Evolutionary conservation across 1,140 invertebrate species (phyloP).

Genomic region (Aporrectodea caliginosa): DNA sequence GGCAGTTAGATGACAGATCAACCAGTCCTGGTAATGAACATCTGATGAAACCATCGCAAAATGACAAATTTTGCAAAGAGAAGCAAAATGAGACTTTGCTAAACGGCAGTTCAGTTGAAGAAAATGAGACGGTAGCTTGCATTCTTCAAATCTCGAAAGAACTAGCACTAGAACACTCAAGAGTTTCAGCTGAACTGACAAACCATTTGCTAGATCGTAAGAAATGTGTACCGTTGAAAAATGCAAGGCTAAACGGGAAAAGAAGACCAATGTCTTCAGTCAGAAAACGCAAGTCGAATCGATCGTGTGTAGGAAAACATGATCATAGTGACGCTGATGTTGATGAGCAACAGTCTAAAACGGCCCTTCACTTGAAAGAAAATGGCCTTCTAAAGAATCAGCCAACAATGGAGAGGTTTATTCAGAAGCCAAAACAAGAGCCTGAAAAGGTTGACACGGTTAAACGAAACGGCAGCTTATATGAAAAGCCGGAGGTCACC

Average conservation of each 20-base stretch:
- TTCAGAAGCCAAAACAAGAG: background rate
- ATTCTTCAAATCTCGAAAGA: too few relatives aligned
- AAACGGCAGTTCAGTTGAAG: too few relatives aligned
- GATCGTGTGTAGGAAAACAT: background rate
- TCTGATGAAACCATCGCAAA: too few relatives aligned
- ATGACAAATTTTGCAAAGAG: too few relatives aligned
- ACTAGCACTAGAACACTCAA: too few relatives aligned
- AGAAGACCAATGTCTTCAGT: background rate
- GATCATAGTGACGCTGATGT: background rate
- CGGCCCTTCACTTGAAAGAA: background rate
- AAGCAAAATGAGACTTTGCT: too few relatives aligned
- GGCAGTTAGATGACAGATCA: too few relatives aligned
- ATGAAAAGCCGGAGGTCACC: background rate
- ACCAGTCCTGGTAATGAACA: too few relatives aligned
- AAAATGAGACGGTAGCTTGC: too few relatives aligned
- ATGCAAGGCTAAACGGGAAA: background rate
- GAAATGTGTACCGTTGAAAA: background rate
- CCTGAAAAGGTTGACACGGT: background rate
- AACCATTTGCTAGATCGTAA: background rate
- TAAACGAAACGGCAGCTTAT: background rate
- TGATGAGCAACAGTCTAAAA: background rate
- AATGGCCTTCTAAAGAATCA: background rate
- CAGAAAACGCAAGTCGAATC: background rate
- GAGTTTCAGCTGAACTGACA: too few relatives aligned
- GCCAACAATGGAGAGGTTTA: background rate